These are phyloP conservation scores for Epinotia brunnichana DNA, from an alignment of 2,888 invertebrate species.

Conservation along the genomic window DNA sequence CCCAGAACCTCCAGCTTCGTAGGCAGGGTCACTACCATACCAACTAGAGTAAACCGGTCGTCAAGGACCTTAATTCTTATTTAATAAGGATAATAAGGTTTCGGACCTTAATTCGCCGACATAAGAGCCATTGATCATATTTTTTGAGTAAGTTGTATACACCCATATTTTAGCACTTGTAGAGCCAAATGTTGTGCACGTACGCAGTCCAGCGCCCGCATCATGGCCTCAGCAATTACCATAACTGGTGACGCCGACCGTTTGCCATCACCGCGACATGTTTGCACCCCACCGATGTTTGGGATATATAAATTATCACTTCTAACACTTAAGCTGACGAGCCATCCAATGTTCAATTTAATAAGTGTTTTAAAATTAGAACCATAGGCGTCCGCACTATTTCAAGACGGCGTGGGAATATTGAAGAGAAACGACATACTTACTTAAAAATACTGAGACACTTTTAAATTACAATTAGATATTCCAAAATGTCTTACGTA, in stretches of 20 bases:
- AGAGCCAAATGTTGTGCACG: slow-evolving; percentile 20
- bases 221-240: slow-evolving; percentile 27
- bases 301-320: slow-evolving; percentile 35
- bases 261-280: slow-evolving; percentile 32
- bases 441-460: too few relatives aligned
- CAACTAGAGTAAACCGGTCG: too few relatives aligned
- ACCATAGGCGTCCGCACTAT: not conserved
- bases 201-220: slow-evolving; percentile 31
- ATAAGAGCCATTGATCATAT: too few relatives aligned
- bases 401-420: not conserved
- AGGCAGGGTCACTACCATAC: too few relatives aligned
- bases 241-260: slow-evolving; percentile 36
- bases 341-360: slow-evolving; percentile 9
- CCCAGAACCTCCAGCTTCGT: too few relatives aligned
- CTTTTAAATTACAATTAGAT: too few relatives aligned
- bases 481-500: too few relatives aligned
- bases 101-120: too few relatives aligned
- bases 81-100: too few relatives aligned
- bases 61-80: too few relatives aligned
- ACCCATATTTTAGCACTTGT: not conserved
- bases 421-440: not conserved
- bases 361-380: not conserved
- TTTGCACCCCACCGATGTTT: slow-evolving; percentile 30
- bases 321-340: slow-evolving; percentile 31
- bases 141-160: too few relatives aligned